phyloP scores from a whole-genome alignment of 2,888 invertebrate genomes.

The Eueremaeus valkanovi region DNA sequence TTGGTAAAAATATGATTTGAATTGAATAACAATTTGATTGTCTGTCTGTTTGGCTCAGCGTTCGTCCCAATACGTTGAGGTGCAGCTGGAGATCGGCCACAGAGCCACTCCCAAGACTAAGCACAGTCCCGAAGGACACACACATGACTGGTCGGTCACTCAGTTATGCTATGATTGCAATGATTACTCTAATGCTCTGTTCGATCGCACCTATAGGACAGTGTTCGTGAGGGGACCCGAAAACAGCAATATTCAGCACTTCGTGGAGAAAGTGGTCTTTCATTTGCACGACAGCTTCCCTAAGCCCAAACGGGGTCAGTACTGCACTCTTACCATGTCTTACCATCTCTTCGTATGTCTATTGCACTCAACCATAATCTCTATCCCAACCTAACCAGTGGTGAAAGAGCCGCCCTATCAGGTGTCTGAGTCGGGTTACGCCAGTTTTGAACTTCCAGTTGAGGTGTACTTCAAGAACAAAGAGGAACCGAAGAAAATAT shows the following conservation, averaged over 20 bases:
- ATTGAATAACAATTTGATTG: too few relatives aligned
- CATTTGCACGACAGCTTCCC: slow-evolving; percentile 85
- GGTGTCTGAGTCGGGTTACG: slow-evolving; percentile 91
- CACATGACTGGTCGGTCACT: slow-evolving; percentile 85
- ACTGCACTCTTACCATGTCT: too few relatives aligned
- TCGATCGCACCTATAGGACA: slow-evolving; percentile 54
- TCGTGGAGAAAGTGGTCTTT: slow-evolving; percentile 85
- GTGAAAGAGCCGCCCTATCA: slow-evolving; percentile 85
- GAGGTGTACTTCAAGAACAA: slow-evolving; percentile 75
- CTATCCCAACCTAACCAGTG: slow-evolving; percentile 62
- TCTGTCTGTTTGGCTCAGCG: too few relatives aligned
- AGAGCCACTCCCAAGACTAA: slow-evolving; percentile 74
- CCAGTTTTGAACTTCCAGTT: slow-evolving; percentile 83
- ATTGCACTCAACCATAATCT: too few relatives aligned
- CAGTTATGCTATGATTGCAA: too few relatives aligned
- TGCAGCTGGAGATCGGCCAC: slow-evolving; percentile 89
- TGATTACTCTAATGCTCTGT: not conserved
- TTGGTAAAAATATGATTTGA: too few relatives aligned
- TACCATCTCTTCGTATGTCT: too few relatives aligned
- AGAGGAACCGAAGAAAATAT: slow-evolving; percentile 80
- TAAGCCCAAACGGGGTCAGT: slow-evolving; percentile 80
- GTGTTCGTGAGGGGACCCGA: slow-evolving; percentile 86
- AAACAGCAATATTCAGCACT: slow-evolving; percentile 78
- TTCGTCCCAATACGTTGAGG: slow-evolving; percentile 57
- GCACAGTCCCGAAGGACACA: slow-evolving; percentile 81